A percentile compares a stretch with the other conserved stretches of the same genome.
phyloP scores from a whole-genome alignment of 2,113 vertebrate genomes.

The Gymnorhina tibicen region DNA sequence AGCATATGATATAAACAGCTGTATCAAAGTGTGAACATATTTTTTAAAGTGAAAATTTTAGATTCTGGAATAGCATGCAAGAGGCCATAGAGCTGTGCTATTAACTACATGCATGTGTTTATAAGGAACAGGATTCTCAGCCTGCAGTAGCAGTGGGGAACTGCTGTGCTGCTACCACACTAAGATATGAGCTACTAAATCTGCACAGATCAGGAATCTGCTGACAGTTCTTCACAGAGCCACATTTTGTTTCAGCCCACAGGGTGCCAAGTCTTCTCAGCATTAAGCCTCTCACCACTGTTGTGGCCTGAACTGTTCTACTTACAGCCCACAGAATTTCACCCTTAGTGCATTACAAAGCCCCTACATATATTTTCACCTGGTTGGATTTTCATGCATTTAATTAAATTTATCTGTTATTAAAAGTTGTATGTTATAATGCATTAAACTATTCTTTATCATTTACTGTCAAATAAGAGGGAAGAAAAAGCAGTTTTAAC shows the following conservation, averaged over 20 bases:
- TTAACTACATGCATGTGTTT: not conserved
- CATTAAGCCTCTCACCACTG: not conserved
- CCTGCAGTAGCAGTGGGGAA: not conserved
- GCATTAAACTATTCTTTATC: not conserved
- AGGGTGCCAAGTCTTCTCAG: not conserved
- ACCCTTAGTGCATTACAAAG: not conserved
- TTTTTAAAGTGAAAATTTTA: not conserved
- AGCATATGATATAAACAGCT: not conserved
- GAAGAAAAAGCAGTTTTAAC: conserved; percentile 10
- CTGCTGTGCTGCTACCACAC: not conserved
- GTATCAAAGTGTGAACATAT: not conserved
- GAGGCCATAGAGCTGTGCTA: not conserved
- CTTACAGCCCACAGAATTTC: not conserved
- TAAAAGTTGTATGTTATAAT: not conserved
- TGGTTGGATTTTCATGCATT: not conserved
- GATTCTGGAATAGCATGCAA: not conserved
- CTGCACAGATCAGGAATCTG: not conserved
- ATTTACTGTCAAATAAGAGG: not conserved
- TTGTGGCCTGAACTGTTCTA: not conserved
- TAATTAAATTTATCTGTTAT: not conserved
- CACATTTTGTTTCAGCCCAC: not conserved
- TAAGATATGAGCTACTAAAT: not conserved
- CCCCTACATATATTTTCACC: not conserved
- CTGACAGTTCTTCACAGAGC: not conserved
- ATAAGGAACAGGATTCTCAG: not conserved